phyloP scores from a whole-genome alignment of 2,797 vertebrate species.

The Dermochelys coriacea region DNA sequence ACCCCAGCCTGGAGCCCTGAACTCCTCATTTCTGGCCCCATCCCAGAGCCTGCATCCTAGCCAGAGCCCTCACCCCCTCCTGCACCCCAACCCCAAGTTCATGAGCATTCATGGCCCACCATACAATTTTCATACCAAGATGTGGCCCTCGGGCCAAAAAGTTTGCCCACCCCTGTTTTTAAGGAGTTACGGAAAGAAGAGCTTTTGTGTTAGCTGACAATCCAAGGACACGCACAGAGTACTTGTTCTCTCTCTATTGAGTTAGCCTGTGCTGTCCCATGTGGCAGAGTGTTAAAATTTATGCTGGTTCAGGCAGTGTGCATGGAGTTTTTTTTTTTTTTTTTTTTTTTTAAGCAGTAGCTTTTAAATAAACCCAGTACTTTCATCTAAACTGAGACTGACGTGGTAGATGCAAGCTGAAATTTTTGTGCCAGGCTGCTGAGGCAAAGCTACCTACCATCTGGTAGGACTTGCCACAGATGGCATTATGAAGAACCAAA shows the following conservation, averaged over 20 bases:
- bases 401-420: not conserved
- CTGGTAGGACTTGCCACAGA: accelerated
- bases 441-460: not conserved
- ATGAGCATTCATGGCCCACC: too few relatives aligned
- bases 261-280: not conserved
- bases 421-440: accelerated
- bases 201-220: accelerated
- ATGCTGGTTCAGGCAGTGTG: not conserved
- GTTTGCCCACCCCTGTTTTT: not conserved
- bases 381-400: not conserved
- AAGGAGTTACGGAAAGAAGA: not conserved
- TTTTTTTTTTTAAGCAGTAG: not conserved
- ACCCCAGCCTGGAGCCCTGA: too few relatives aligned
- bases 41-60: too few relatives aligned
- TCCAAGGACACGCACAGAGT: not conserved
- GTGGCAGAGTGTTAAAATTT: not conserved
- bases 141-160: too few relatives aligned
- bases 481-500: accelerated
- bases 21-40: too few relatives aligned
- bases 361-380: slow-evolving; percentile 14
- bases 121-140: too few relatives aligned
- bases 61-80: too few relatives aligned
- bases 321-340: not conserved
- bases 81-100: too few relatives aligned
- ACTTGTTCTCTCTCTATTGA: not conserved